Conservation (phyloP, 2,113 vertebrate species). For the Dolichallabes microphthalmus region DNA sequence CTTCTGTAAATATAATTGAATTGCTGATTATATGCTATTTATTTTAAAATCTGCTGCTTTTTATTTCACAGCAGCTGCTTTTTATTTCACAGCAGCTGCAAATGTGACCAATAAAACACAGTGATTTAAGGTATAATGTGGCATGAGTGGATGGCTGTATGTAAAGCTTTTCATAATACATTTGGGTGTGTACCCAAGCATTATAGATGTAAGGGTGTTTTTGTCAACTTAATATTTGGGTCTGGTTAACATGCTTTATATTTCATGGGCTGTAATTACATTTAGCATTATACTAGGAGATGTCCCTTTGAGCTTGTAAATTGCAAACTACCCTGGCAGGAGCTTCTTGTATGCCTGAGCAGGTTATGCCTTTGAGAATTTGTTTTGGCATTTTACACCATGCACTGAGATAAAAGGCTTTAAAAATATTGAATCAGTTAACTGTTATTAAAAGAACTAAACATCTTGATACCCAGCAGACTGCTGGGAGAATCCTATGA, state of each 20-base stretch:
- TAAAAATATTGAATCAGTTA: slow-evolving; percentile 7
- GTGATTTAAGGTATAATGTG: not conserved
- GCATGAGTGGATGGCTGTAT: not conserved
- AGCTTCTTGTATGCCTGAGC: not conserved
- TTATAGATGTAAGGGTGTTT: not conserved
- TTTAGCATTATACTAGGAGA: not conserved
- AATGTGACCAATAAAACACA: not conserved
- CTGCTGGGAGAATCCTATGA: slow-evolving; percentile 12
- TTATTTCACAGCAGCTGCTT: not conserved
- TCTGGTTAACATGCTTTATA: not conserved
- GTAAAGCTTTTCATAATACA: not conserved
- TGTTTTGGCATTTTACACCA: slow-evolving; percentile 16
- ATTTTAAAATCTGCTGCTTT: not conserved
- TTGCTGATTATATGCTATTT: not conserved
- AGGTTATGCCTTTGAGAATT: slow-evolving; percentile 16
- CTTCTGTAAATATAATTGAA: not conserved
- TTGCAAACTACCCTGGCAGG: slow-evolving; percentile 17
- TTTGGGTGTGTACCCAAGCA: not conserved
- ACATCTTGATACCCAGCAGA: not conserved
- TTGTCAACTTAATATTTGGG: not conserved
- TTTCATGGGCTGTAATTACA: not conserved
- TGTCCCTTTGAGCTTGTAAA: not conserved
- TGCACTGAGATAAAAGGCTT: not conserved
- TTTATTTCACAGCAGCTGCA: not conserved
- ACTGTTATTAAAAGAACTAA: slow-evolving; percentile 1